phyloP scores from a whole-genome alignment of 2,888 invertebrate species.

The Spodoptera littoralis region DNA sequence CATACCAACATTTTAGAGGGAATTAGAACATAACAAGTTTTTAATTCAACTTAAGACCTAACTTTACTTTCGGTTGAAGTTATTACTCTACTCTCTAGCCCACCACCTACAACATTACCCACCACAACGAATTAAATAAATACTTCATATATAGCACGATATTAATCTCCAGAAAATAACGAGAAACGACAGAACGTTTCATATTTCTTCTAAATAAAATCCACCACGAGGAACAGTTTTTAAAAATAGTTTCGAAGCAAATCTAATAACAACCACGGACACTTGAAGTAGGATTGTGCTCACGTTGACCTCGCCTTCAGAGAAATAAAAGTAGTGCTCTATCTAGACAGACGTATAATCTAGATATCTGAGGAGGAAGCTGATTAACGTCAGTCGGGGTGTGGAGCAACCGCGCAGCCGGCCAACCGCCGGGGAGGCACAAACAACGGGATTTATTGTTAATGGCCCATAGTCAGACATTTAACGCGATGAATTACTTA shows the following conservation, averaged over 20 bases:
- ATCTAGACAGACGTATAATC: slow-evolving; percentile 72
- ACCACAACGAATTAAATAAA: slow-evolving; percentile 1
- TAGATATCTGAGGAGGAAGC: slow-evolving; percentile 76
- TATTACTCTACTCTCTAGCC: slow-evolving; percentile 15
- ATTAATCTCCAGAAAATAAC: slow-evolving; percentile 39
- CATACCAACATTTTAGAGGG: slow-evolving; percentile 54
- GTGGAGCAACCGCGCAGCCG: slow-evolving; percentile 56
- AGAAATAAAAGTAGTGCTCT: slow-evolving; percentile 70
- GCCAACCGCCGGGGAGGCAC: slow-evolving; percentile 59
- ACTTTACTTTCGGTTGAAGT: slow-evolving; percentile 24
- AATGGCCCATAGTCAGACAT: slow-evolving; percentile 78
- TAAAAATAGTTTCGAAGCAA: slow-evolving; percentile 64
- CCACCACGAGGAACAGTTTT: slow-evolving; percentile 48
- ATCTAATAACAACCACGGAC: slow-evolving; percentile 71
- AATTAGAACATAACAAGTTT: slow-evolving; percentile 44
- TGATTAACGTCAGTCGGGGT: slow-evolving; percentile 81
- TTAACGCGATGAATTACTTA: slow-evolving; percentile 77
- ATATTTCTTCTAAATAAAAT: slow-evolving; percentile 58
- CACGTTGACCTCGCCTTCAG: slow-evolving; percentile 66
- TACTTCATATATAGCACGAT: slow-evolving; percentile 22
- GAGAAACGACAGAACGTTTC: slow-evolving; percentile 41
- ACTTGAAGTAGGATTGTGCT: slow-evolving; percentile 68
- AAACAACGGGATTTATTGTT: slow-evolving; percentile 85
- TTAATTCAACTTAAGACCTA: slow-evolving; percentile 30
- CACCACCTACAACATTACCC: slow-evolving; percentile 8